Evolutionary conservation across 2,888 invertebrate genomes (phyloP), one percentile per base, ranked within the genome.

Genomic region (Heteromyza rotundicornis): DNA sequence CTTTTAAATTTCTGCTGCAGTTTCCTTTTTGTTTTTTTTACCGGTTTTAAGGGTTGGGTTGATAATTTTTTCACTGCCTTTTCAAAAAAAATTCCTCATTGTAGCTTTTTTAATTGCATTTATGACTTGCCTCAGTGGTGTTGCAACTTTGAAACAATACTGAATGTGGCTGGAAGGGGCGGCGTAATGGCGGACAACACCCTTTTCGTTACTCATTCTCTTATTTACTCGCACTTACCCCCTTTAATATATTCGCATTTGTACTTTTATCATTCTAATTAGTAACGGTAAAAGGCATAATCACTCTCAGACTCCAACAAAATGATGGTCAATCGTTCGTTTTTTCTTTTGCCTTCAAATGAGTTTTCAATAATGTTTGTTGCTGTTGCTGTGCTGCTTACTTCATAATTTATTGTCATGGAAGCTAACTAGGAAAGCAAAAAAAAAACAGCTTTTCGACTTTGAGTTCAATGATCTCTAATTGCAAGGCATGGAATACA

Each of bases 1-100:
- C 75, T 75, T 75, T 75, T 75, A 74, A 75, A 75, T 74, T 75
- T 77, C n/a, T n/a, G 73, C 76, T 77, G 77, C 77, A 75, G 57
- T 65, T 50, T 65, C 54, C 36, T 40, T 47, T 47, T 20, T 47
- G 7, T 20, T 19, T 47, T 7, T 47, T 19, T 5, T 17, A 47
- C 20, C 19, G 3, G 3, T 7, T 17, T 47, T 47, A 47, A 14
- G 47, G 47, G 47, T 19, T 17, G 47, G 47, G 54, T 44, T 40
- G 24, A 7, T 55, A 36, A 16, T 55, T 1, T 40, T 55, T 17
- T 32, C 40, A 8, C 17, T 35, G 32, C 12, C n/a, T n/a, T n/a
- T n/a, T n/a, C n/a, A n/a, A n/a, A n/a, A n/a, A n/a, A n/a, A n/a
- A n/a, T n/a, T n/a, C n/a, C n/a, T n/a, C 32, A 32, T 44, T 69